Evolutionary conservation across 2,888 invertebrate genomes (phyloP), one percentile per base, ranked within the genome.

Genomic region (Petrophora chlorosata): DNA sequence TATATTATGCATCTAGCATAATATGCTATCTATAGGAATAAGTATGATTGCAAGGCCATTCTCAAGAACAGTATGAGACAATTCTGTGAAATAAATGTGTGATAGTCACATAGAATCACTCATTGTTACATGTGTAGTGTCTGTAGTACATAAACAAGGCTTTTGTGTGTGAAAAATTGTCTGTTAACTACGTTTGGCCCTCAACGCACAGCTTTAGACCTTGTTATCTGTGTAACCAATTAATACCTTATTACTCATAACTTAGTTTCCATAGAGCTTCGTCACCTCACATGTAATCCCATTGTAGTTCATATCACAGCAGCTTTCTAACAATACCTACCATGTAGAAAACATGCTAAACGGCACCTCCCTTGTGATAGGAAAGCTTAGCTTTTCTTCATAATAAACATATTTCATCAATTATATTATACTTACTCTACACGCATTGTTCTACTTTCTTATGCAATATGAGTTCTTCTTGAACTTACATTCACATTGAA

Each of bases 171-270:
- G 3, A 23, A 16, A 41, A 34, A 39, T 8, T 13, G 22, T 4
- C 16, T 16, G 17, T 34, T 10, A 35, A 29, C 23, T 33, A 25
- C 13, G 19, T 53, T 57, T 53, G 50, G 58, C 60, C 46, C 16
- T 50, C 53, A 47, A 55, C 61, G 61, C 70, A 71, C 70, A 65
- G 67, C 70, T 66, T 66, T 28, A 56, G 47, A 38, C 45, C 46
- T 46, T 54, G 56, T 56, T n/a, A 3, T 3, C 52, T 59, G 56
- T 64, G 58, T 62, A 50, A 61, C 56, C 55, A 57, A 60, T 42
- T 56, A 59, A 59, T 41, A 50, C 42, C 48, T 48, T 53, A 41
- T 25, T 48, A 58, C 50, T 46, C 48, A 51, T 46, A 58, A 61
- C 66, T 63, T 66, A 63, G 65, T 44, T 58, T 56, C 58, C 12